Base-by-base conservation (phyloP, 1,140 invertebrate species). In the Lasioglossum baleicum region DNA sequence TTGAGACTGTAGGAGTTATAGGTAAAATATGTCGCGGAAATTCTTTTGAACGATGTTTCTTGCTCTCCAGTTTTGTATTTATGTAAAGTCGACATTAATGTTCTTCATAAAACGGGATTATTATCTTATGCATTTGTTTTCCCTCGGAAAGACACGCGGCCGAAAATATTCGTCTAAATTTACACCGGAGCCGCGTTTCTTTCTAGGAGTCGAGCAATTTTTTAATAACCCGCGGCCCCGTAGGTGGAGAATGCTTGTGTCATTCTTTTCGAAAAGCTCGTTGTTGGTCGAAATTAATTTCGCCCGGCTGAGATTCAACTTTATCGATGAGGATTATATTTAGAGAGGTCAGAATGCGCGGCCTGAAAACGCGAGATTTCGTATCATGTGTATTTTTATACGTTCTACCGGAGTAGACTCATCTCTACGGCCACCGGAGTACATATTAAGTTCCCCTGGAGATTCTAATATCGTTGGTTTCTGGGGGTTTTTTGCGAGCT, bases 311-410 rank as follows among this genome's bases (percentile, higher is more conserved):
- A 69, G 68, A 60, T 76, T 48, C 74, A 17, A 26, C 48, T 77
- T 77, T 70, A 63, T 73, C 60, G 69, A 74, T 61, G 56, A 35
- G 58, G 31, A 79, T 75, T 84, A 74, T 63, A 79, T 83, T 79
- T 84, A 74, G 75, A 79, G 64, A 73, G 61, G 31, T 61, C 53
- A 69, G 67, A 70, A 74, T 56, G 26, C 17, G 44, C 68, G 20
- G n/a, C 68, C 26, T 66, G 69, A 74, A 84, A 79, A 53, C 53
- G 35, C 65, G 56, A 58, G 22, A 48, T 83, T 64, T 74, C 56
- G 42, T 69, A 79, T 79, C 70, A n/a, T n/a, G 66, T 70, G 75
- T 84, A 79, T 84, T 83, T 80, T 74, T 84, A 65, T 17, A 70
- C 76, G 17, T 72, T 72, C 67, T 64, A 70, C 75, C 58, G 31